phyloP scores from a whole-genome alignment of 2,113 vertebrate genomes.

The Cnemophilus loriae region DNA sequence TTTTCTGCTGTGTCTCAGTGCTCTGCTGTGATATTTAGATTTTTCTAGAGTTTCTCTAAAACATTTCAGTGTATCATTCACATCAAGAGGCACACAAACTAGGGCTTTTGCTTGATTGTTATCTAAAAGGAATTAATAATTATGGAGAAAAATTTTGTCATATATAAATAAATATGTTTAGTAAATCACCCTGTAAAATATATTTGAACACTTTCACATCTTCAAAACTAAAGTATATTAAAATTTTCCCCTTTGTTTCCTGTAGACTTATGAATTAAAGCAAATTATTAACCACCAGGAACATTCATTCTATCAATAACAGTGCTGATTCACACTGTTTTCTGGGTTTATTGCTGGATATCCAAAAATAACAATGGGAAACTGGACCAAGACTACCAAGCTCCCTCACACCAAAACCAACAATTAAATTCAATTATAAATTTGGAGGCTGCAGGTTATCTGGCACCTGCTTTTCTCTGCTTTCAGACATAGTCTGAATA shows the following conservation, averaged over 20 bases:
- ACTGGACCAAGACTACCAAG: not conserved
- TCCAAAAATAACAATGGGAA: not conserved
- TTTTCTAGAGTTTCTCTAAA: constrained; percentile 82
- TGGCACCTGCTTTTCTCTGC: not conserved
- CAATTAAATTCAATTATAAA: no score
- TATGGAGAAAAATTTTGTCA: not conserved
- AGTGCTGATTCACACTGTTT: not conserved
- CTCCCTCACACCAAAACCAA: no score
- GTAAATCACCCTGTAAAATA: not conserved
- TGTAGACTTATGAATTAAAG: not conserved
- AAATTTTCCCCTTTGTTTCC: not conserved
- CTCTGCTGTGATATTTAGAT: constrained; percentile 71
- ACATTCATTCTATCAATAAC: not conserved
- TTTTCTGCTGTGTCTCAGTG: constrained; percentile 83
- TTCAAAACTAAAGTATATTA: not conserved
- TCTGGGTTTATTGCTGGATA: not conserved
- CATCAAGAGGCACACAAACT: constrained; percentile 84
- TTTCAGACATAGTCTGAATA: not conserved
- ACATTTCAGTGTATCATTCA: constrained; percentile 80
- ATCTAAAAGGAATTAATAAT: constrained; percentile 65
- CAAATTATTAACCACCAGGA: not conserved
- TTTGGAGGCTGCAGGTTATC: not conserved
- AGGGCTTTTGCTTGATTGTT: constrained; percentile 62
- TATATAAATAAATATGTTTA: not conserved
- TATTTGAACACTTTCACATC: not conserved